Evolutionary conservation across 2,113 vertebrate species (phyloP), one percentile per base, ranked within the genome.

Genomic region (Perca schrenkii): DNA sequence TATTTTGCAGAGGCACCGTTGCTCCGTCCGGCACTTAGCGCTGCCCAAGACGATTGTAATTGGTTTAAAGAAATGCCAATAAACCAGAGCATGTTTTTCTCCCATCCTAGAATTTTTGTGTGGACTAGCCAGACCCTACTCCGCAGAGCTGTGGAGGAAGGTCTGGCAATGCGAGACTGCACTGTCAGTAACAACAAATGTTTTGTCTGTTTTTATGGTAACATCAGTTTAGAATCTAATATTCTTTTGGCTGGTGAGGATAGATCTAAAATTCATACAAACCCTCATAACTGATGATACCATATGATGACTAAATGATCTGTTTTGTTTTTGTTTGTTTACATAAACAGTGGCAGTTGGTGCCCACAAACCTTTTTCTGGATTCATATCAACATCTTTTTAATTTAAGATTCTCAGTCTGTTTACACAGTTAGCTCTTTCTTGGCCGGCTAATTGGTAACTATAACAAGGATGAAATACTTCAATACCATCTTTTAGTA

Each of bases 371-470:
- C 46, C 25, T 57, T 13, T 56, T 46, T 28, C 50, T 67, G 71
- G 75, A 71, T 66, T 68, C 50, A 43, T 56, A 50, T 79, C 40
- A 84, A 19, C 19, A 31, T 61, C 15, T 8, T 73, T 72, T 66
- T 46, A 46, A 76, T 47, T 25, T 28, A 56, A 77, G 21, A 25
- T 31, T 36, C 40, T 77, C 53, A 6, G 36, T 74, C 34, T 75
- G 43, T 69, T 68, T 77, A 67, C 50, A 54, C 36, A 50, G 70
- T 58, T 80, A 60, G 46, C 66, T 73, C 61, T 62, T 76, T 52
- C 62, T 78, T 70, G 15, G 60, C 63, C 53, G 56, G 15, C 62
- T 72, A 19, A 70, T 83, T 43, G 60, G 62, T 70, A 50, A 77
- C 77, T 40, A 43, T 43, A 74, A 80, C 67, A 47, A 65, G 46